Percentiles rank a stretch among this genome's conserved stretches.
phyloP scores from a whole-genome alignment of 1,140 invertebrate species.

The Sipha flava region DNA sequence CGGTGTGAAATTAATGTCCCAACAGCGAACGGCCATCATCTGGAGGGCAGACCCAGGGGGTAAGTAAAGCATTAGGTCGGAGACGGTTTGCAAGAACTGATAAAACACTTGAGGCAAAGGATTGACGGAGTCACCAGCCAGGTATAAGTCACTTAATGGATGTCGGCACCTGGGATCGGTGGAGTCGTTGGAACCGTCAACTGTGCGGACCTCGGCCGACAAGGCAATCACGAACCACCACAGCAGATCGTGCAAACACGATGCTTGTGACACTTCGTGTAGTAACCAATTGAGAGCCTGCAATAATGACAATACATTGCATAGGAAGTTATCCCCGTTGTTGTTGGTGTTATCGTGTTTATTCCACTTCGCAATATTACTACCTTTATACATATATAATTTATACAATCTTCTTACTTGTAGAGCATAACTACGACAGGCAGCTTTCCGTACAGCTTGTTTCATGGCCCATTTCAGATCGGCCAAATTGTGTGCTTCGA shows the following conservation, averaged over 20 bases:
- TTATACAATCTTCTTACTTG: conserved; percentile 44
- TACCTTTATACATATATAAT: not conserved
- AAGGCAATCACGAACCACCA: conserved; percentile 81
- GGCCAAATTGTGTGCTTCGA: conserved; percentile 76
- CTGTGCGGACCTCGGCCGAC: not conserved
- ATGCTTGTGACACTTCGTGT: conserved; percentile 79
- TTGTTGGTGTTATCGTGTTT: too few relatives aligned
- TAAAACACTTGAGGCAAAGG: conserved; percentile 78
- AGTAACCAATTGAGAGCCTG: conserved; percentile 92
- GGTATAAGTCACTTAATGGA: conserved; percentile 67
- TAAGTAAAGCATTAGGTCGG: conserved; percentile 83
- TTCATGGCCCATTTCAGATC: conserved; percentile 72
- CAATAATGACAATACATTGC: too few relatives aligned
- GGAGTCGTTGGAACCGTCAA: conserved; percentile 42
- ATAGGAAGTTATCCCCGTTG: too few relatives aligned
- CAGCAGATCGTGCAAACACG: conserved; percentile 82
- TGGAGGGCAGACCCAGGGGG: conserved; percentile 78
- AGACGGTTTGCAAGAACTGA: conserved; percentile 78
- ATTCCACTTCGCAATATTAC: too few relatives aligned
- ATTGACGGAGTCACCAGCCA: conserved; percentile 70
- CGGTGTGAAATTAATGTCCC: conserved; percentile 79
- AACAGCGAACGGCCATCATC: conserved; percentile 87
- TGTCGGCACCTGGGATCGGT: conserved; percentile 54
- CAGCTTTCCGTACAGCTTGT: conserved; percentile 69
- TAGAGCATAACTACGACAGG: conserved; percentile 79